Conservation (phyloP, 2,888 invertebrate genomes). For the Yponomeuta plumbellus region DNA sequence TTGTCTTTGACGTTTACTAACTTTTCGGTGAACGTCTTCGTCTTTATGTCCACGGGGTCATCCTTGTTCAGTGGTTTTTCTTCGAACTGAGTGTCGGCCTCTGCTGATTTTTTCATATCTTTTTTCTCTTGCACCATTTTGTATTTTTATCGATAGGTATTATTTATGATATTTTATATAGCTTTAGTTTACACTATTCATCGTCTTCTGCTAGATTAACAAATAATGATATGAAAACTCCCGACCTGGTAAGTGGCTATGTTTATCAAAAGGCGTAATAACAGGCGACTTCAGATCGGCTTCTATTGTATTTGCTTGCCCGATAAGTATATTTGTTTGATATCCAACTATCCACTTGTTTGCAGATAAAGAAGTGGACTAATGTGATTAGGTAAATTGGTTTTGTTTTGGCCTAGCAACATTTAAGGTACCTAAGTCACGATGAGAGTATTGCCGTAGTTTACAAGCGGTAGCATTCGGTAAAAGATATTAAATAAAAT, state of each 20-base stretch:
- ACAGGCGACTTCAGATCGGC: background rate
- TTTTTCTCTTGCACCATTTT: constrained; percentile 42
- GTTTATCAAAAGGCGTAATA: background rate
- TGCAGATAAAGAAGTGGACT: constrained; percentile 42
- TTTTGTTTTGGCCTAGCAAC: background rate
- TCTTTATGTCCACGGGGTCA: constrained; percentile 35
- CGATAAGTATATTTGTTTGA: constrained; percentile 56
- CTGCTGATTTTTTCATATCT: background rate
- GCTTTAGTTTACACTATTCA: constrained; percentile 6
- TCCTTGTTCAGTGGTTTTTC: constrained; percentile 5
- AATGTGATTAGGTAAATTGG: background rate
- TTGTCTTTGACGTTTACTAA: constrained; percentile 58
- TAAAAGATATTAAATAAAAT: no score
- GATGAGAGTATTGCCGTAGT: no score
- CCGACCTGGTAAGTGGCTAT: background rate
- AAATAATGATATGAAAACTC: constrained; percentile 3
- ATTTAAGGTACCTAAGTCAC: no score
- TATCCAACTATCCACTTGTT: constrained; percentile 59
- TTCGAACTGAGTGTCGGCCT: background rate
- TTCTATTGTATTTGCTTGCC: constrained; percentile 40
- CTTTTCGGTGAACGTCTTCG: constrained; percentile 49
- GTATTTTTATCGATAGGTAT: background rate
- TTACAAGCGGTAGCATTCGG: no score
- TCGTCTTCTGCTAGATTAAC: constrained; percentile 24
- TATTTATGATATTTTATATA: background rate